Evolutionary conservation across 2,797 vertebrate species (phyloP).

Genomic region (Phataginus tetradactyla): DNA sequence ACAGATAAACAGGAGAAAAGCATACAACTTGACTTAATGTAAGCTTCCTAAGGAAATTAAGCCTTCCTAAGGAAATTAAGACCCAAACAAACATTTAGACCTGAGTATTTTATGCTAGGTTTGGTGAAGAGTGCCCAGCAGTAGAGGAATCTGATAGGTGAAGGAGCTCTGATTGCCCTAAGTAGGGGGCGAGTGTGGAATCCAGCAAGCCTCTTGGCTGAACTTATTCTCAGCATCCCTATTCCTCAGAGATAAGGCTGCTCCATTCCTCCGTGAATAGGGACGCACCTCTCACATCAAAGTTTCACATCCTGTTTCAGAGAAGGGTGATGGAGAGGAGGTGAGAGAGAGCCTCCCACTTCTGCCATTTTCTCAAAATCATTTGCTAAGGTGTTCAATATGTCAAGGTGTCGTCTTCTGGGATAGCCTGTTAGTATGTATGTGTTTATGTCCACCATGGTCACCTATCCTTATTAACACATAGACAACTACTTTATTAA

Average conservation of each 20-base stretch:
- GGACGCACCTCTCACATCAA: neutral
- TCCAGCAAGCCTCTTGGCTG: neutral
- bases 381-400: neutral
- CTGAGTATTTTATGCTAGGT: neutral
- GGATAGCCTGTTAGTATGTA: neutral
- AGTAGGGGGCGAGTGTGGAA: no score
- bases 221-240: neutral
- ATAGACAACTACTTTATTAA: neutral
- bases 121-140: neutral
- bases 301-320: neutral
- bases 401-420: neutral
- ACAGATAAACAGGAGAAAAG: neutral
- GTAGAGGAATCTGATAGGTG: neutral
- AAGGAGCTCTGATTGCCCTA: neutral
- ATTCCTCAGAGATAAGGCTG: neutral
- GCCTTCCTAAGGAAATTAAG: neutral
- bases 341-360: neutral
- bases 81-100: neutral
- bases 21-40: neutral
- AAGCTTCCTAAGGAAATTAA: neutral
- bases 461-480: neutral
- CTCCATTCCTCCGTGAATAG: neutral
- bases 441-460: rapidly evolving
- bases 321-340: neutral
- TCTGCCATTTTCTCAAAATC: neutral